phyloP scores from a whole-genome alignment of 1,140 invertebrate genomes.

The Colletes gigas region DNA sequence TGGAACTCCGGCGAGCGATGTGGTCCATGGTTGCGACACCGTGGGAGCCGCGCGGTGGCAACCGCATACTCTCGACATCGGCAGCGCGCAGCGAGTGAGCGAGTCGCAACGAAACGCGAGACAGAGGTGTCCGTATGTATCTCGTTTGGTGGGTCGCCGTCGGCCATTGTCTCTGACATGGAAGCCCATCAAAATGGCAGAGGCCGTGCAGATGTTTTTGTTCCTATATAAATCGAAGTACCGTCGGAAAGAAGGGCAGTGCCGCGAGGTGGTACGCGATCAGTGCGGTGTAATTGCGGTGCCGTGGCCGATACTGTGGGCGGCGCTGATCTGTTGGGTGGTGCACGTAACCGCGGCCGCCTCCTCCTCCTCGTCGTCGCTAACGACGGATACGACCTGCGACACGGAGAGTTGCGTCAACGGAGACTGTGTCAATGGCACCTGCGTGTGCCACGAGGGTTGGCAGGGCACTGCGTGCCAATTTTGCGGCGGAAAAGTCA shows the following conservation, averaged over 20 bases:
- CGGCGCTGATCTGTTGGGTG: conserved; percentile 59
- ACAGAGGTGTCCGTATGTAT: conserved; percentile 50
- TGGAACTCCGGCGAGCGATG: not conserved
- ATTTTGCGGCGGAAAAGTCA: conserved; percentile 94
- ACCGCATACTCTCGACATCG: conserved; percentile 47
- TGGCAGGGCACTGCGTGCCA: conserved; percentile 94
- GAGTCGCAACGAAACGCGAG: conserved; percentile 30
- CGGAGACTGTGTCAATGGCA: conserved; percentile 91
- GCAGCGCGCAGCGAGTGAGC: conserved; percentile 31
- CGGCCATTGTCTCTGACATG: conserved; percentile 80
- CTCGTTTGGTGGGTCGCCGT: conserved; percentile 67
- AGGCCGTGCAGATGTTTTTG: conserved; percentile 90
- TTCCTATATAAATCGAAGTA: conserved; percentile 92
- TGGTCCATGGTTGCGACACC: conserved; percentile 34
- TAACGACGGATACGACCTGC: conserved; percentile 70
- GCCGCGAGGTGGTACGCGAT: conserved; percentile 67
- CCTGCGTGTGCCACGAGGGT: conserved; percentile 92
- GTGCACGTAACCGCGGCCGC: conserved; percentile 61
- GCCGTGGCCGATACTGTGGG: conserved; percentile 59
- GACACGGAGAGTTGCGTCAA: conserved; percentile 84
- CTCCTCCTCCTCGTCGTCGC: conserved; percentile 61
- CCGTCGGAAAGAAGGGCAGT: conserved; percentile 85
- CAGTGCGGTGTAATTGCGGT: conserved; percentile 48
- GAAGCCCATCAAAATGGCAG: conserved; percentile 86
- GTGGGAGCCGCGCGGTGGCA: conserved; percentile 43